Evolutionary conservation across 1,140 invertebrate species (phyloP).

Genomic region (Drosophila busckii): DNA sequence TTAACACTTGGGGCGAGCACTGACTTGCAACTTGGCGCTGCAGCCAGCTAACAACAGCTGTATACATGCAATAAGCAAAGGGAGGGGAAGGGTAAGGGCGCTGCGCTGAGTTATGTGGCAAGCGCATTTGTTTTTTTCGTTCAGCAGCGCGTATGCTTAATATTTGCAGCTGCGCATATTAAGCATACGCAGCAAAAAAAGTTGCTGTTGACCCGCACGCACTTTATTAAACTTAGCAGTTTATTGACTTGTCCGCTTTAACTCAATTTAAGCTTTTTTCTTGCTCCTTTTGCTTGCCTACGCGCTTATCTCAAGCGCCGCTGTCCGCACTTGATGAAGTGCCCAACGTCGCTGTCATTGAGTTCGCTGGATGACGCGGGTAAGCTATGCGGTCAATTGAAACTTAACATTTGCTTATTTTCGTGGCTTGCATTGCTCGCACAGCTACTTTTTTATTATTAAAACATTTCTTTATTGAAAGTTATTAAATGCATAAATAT

Average conservation of each 20-base stretch:
- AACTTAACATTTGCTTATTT: conserved; percentile 23
- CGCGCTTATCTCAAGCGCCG: conserved; percentile 5
- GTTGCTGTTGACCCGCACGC: background rate
- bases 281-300: background rate
- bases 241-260: conserved; percentile 27
- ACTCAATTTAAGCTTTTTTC: conserved; percentile 36
- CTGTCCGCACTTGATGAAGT: conserved; percentile 42
- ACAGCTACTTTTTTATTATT: background rate
- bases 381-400: conserved; percentile 30
- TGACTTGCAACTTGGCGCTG: conserved; percentile 27
- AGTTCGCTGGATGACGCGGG: conserved; percentile 18
- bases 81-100: background rate
- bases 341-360: conserved; percentile 28
- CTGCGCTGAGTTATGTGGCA: conserved; percentile 56
- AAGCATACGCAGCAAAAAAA: conserved; percentile 11
- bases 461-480: too few relatives aligned
- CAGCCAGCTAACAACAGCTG: conserved; percentile 4
- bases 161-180: background rate
- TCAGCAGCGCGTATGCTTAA: background rate
- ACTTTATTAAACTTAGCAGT: conserved; percentile 29
- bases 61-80: conserved; percentile 3
- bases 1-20: conserved; percentile 70
- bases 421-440: background rate
- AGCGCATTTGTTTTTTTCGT: conserved; percentile 29
- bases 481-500: too few relatives aligned